phyloP scores from a whole-genome alignment of 2,113 vertebrate species.

The Myrmecobius fasciatus region DNA sequence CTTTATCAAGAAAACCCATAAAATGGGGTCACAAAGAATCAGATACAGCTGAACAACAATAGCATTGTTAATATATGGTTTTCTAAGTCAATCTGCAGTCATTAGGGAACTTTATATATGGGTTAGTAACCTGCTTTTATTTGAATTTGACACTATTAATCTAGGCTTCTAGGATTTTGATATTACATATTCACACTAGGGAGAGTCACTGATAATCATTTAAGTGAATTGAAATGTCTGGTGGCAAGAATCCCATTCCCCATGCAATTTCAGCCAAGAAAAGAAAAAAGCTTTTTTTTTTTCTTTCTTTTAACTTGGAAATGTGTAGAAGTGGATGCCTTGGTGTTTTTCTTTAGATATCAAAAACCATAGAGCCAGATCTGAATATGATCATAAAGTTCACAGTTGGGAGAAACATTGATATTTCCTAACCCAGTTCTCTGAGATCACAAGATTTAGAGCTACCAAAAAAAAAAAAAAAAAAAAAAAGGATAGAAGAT shows the following conservation, averaged over 20 bases:
- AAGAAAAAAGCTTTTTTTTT: not conserved
- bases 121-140: not conserved
- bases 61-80: not conserved
- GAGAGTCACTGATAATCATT: not conserved
- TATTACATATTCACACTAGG: not conserved
- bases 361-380: not conserved
- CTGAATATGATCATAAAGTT: not conserved
- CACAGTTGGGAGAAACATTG: not conserved
- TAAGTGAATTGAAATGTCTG: not conserved
- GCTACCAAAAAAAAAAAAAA: too few relatives aligned
- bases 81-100: not conserved
- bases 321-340: not conserved
- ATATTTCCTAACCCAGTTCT: not conserved
- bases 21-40: not conserved
- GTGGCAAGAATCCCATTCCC: not conserved
- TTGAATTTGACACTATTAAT: not conserved
- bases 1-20: not conserved
- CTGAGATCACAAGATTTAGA: not conserved
- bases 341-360: conserved; percentile 4
- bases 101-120: not conserved
- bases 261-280: not conserved
- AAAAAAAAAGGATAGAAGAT: not conserved
- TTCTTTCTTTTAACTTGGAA: not conserved
- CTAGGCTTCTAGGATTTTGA: not conserved
- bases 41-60: not conserved